Percentiles rank a stretch among this genome's conserved stretches.
phyloP scores from a whole-genome alignment of 2,888 invertebrate species.

The Baccha elongata region DNA sequence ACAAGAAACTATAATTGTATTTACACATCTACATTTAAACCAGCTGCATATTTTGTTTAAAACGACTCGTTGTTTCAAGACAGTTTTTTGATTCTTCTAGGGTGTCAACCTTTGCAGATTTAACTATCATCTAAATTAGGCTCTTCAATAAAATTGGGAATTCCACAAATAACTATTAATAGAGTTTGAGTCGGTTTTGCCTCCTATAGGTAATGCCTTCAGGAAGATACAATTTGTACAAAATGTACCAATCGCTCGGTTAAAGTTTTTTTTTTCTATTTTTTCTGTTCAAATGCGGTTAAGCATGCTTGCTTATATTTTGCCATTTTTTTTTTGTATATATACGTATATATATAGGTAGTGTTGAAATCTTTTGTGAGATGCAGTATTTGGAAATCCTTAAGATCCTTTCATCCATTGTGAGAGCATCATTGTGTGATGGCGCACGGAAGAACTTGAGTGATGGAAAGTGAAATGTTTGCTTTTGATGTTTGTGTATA shows the following conservation, averaged over 20 bases:
- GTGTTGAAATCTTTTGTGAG: conserved; percentile 58
- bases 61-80: too few relatives aligned
- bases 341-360: not conserved
- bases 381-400: conserved; percentile 71
- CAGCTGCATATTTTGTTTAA: too few relatives aligned
- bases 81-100: too few relatives aligned
- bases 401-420: conserved; percentile 63
- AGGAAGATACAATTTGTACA: conserved; percentile 55
- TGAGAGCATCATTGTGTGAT: conserved; percentile 60
- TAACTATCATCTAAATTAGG: too few relatives aligned
- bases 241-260: conserved; percentile 43
- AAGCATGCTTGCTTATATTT: conserved; percentile 67
- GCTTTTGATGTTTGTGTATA: conserved; percentile 51
- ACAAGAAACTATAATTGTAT: too few relatives aligned
- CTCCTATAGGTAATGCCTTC: too few relatives aligned
- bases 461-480: conserved; percentile 69
- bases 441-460: conserved; percentile 43
- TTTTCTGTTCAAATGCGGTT: conserved; percentile 70
- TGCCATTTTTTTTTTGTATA: conserved; percentile 30
- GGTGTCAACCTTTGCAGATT: too few relatives aligned
- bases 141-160: too few relatives aligned
- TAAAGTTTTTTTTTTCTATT: conserved; percentile 1
- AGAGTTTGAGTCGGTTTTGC: too few relatives aligned
- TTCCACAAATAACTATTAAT: too few relatives aligned
- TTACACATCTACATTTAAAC: too few relatives aligned